Percentiles rank a stretch among this genome's conserved stretches.
These are phyloP conservation scores for Squalus acanthias DNA, from an alignment of 2,797 vertebrate genomes.

Conservation along the genomic window DNA sequence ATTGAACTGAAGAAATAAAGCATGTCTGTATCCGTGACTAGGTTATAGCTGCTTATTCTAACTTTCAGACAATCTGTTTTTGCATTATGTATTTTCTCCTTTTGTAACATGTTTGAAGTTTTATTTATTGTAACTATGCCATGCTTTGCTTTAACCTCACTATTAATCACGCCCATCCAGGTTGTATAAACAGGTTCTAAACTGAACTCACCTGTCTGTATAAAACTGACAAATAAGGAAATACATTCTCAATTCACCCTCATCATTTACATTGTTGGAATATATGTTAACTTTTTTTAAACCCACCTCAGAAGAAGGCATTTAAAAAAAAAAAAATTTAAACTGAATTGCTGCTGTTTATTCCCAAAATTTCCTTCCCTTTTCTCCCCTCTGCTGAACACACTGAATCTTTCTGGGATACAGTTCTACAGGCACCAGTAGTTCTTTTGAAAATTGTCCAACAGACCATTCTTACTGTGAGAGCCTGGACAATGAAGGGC, in stretches of 20 bases:
- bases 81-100: not conserved
- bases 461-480: not conserved
- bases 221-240: not conserved
- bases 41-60: too few relatives aligned
- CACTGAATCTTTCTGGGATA: not conserved
- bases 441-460: not conserved
- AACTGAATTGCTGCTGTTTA: not conserved
- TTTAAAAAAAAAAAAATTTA: not conserved
- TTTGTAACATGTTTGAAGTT: not conserved
- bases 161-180: not conserved
- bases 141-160: not conserved
- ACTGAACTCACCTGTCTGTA: too few relatives aligned
- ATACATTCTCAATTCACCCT: not conserved
- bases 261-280: not conserved
- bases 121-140: not conserved
- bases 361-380: not conserved
- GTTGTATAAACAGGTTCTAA: not conserved
- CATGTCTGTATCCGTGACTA: too few relatives aligned
- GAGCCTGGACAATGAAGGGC: not conserved
- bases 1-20: too few relatives aligned
- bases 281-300: not conserved
- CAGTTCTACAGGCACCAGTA: not conserved
- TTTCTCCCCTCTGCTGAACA: not conserved
- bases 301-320: not conserved
- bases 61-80: too few relatives aligned